A percentile compares a stretch with the other conserved stretches of the same genome.
Conservation (phyloP, 2,888 invertebrate genomes). For the Theristus sp. region DNA sequence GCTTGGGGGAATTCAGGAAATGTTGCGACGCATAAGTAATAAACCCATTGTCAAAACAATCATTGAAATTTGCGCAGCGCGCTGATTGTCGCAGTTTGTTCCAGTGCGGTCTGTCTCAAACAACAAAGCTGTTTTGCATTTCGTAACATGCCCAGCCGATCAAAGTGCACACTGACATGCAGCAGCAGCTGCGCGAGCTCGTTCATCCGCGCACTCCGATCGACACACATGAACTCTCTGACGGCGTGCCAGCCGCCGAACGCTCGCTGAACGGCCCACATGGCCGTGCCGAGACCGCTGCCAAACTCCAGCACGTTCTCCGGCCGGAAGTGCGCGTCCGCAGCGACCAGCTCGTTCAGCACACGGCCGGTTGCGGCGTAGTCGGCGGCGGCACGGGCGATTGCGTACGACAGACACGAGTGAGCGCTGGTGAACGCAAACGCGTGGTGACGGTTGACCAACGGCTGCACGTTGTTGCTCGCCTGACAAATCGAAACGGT, state of each 20-base stretch:
- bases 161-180: neutral
- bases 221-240: neutral
- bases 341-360: slow-evolving; percentile 34
- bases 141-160: too few relatives aligned
- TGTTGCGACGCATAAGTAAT: too few relatives aligned
- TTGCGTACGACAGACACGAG: slow-evolving; percentile 2
- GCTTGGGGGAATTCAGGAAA: too few relatives aligned
- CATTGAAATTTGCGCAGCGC: too few relatives aligned
- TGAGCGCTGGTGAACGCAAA: neutral
- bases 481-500: neutral
- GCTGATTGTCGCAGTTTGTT: too few relatives aligned
- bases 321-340: slow-evolving; percentile 38
- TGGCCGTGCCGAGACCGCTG: slow-evolving; percentile 45
- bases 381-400: slow-evolving; percentile 51
- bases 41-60: too few relatives aligned
- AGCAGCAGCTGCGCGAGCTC: neutral
- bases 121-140: too few relatives aligned
- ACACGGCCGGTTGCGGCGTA: slow-evolving; percentile 47
- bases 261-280: neutral
- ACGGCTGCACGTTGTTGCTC: neutral
- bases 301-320: slow-evolving; percentile 69
- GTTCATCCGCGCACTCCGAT: neutral
- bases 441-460: neutral
- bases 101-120: too few relatives aligned
- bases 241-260: neutral